Conservation (phyloP, 2,888 invertebrate genomes). For the Metacarcinus magister region DNA sequence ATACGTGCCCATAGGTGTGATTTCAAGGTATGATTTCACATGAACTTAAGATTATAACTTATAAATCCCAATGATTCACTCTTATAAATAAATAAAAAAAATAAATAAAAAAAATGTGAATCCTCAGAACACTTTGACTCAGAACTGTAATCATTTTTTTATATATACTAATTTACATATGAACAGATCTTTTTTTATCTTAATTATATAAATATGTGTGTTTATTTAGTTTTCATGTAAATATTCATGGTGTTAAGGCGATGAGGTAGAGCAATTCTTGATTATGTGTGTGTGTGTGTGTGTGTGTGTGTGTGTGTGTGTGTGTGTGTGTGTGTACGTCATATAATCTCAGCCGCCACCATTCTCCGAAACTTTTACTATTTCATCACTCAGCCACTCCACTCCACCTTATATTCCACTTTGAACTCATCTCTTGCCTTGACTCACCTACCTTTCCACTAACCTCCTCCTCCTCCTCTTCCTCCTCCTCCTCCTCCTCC, state of each 20-base stretch:
- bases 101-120: too few species aligned
- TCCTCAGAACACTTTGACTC: too few species aligned
- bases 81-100: not conserved
- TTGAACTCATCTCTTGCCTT: not conserved
- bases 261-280: too few species aligned
- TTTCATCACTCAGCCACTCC: not conserved
- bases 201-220: not conserved
- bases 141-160: not conserved
- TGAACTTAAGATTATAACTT: not conserved
- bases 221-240: not conserved
- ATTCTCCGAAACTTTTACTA: not conserved
- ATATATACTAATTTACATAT: not conserved
- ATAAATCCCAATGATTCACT: not conserved
- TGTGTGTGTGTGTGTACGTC: not conserved
- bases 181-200: not conserved
- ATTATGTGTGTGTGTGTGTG: not conserved
- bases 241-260: not conserved
- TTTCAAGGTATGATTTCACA: not conserved
- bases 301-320: slow-evolving; percentile 47
- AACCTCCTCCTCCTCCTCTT: not conserved
- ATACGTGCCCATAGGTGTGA: not conserved
- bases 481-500: not conserved
- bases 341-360: not conserved
- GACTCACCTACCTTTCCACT: not conserved
- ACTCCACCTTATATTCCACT: not conserved